Conservation (phyloP, 2,888 invertebrate genomes). For the Leucoptera coffeella region DNA sequence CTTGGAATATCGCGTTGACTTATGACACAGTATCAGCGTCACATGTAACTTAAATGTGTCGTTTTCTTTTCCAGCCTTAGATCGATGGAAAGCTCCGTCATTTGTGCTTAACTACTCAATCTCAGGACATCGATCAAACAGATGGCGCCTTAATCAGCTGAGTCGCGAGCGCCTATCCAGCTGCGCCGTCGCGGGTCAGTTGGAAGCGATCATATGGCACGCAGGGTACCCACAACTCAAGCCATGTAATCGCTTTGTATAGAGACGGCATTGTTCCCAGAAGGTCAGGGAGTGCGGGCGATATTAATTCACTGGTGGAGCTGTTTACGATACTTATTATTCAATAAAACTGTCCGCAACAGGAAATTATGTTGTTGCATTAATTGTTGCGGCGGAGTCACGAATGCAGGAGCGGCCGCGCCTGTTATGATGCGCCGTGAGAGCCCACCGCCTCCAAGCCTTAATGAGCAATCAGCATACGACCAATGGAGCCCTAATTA, state of each 20-base stretch:
- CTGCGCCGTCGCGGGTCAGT: too few relatives aligned
- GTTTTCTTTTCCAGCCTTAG: too few relatives aligned
- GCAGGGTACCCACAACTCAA: constrained; percentile 15
- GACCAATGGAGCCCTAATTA: too few relatives aligned
- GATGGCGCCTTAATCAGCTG: constrained; percentile 13
- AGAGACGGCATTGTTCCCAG: constrained; percentile 23
- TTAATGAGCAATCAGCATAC: too few relatives aligned
- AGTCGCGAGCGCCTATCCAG: too few relatives aligned
- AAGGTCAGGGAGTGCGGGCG: constrained; percentile 14
- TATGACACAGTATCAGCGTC: background rate
- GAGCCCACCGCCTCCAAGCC: too few relatives aligned
- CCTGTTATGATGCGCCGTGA: too few relatives aligned
- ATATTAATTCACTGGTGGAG: constrained; percentile 16
- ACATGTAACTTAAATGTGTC: too few relatives aligned
- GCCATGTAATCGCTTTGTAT: constrained; percentile 23
- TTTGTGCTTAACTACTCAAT: constrained; percentile 14
- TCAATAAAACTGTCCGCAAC: constrained; percentile 25
- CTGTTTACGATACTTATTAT: constrained; percentile 26
- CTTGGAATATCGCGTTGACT: too few relatives aligned
- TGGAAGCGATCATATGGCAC: constrained; percentile 5
- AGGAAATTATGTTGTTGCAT: constrained; percentile 4
- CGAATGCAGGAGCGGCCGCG: too few relatives aligned
- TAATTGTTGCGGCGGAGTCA: background rate
- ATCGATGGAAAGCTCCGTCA: constrained; percentile 4
- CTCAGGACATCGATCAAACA: constrained; percentile 15